Base-by-base conservation (phyloP, 1,140 invertebrate genomes). In the Drosophila pachea region DNA sequence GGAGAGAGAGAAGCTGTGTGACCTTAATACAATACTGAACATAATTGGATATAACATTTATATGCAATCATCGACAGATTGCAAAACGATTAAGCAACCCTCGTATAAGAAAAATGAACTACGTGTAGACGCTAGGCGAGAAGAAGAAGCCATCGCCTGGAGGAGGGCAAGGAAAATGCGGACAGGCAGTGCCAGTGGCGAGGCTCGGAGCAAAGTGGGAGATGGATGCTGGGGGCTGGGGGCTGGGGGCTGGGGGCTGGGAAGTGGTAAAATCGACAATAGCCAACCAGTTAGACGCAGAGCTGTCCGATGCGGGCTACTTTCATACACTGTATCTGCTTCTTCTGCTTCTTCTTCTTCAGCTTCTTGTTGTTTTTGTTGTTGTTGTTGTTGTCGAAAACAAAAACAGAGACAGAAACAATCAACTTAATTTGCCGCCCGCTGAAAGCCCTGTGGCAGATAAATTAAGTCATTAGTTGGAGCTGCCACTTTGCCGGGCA, bases 381-480 rank as follows among this genome's bases (percentile, higher is more conserved):
- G n/a, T n/a, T n/a, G n/a, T n/a, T n/a, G n/a, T n/a, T n/a, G n/a
- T n/a, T n/a, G n/a, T 45, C 32, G 40, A 42, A 22, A 22, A 50
- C 56, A 38, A 31, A 42, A 70, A 55, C 49, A 16, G 45, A 52
- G 49, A 47, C 50, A 72, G 76, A 86, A 86, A 86, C 81, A 86
- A 86, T 86, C 81, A 82, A 87, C 81, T 87, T 87, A 84, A 87
- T 87, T 87, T 87, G 86, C 86, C 81, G 81, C 81, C 75, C 81
- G 86, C 86, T 78, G 86, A 88, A 84, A 87, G 79, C 87, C 87
- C 87, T 82, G 84, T 88, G 83, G 87, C 87, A 86, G 82, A 88
- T 88, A 88, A 88, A 88, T 88, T 88, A 88, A 88, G 87, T 88
- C 87, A 88, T 88, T 88, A 88, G 87, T 88, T 88, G 78, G 76